phyloP scores from a whole-genome alignment of 2,797 vertebrate species.

The Oreochromis grahami region DNA sequence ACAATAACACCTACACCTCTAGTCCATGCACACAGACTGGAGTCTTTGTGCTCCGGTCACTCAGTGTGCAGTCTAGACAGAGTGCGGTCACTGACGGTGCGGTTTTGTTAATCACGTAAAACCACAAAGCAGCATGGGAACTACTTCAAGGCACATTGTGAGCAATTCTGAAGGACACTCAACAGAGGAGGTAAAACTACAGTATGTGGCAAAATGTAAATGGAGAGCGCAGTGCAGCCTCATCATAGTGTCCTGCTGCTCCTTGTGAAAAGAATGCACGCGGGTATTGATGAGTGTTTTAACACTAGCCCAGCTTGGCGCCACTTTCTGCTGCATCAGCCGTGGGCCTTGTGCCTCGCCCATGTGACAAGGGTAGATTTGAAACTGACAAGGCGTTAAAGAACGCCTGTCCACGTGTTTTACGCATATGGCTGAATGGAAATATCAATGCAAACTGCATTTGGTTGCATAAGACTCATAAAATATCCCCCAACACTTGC shows the following conservation, averaged over 20 bases:
- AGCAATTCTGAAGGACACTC: not conserved
- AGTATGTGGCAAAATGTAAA: constrained; percentile 5
- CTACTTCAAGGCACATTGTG: not conserved
- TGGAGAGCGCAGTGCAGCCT: not conserved
- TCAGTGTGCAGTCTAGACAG: not conserved
- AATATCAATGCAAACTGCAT: constrained; percentile 53
- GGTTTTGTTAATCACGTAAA: constrained; percentile 15
- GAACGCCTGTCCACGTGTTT: not conserved
- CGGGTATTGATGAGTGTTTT: constrained; percentile 41
- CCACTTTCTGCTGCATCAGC: constrained; percentile 53
- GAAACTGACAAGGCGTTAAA: constrained; percentile 40
- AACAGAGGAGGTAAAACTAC: not conserved
- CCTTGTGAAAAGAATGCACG: constrained; percentile 12
- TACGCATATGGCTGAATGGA: constrained; percentile 33
- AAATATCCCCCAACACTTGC: not conserved
- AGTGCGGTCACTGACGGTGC: not conserved
- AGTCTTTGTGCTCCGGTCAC: not conserved
- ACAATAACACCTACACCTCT: not conserved
- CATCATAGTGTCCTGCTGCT: not conserved
- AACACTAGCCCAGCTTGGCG: constrained; percentile 32
- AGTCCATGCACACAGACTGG: not conserved
- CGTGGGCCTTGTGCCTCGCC: constrained; percentile 17
- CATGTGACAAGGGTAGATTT: constrained; percentile 39
- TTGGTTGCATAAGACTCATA: constrained; percentile 13
- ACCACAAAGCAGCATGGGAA: not conserved